Base-by-base conservation (phyloP, 1,140 invertebrate genomes). In the Bombus picipes region DNA sequence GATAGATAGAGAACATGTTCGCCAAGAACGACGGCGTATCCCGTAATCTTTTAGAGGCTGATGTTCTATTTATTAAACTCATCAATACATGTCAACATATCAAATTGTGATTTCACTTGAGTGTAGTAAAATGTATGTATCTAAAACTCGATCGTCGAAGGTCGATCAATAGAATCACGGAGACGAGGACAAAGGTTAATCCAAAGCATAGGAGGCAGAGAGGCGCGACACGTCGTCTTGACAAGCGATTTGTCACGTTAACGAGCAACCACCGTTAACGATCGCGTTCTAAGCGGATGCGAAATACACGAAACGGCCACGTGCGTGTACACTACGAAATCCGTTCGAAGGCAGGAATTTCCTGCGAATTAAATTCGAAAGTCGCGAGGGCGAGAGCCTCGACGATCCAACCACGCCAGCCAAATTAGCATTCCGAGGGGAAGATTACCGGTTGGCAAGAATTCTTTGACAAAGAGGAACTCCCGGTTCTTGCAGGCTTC, bases 161-260 rank as follows among this genome's bases (percentile, higher is more conserved):
- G 5, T 65, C 62, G 62, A 65, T 65, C 62, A 2, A 32, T 32
- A 25, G 15, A n/a, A 15, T 18, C 25, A 25, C 81, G 34, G 73
- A 73, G 62, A 77, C 34, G 28, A 2, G 41, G 12, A 75, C 25
- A 34, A 57, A 43, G 47, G 13, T 43, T 73, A 15, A 65, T 37
- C 57, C 37, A 65, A 32, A 47, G 10, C n/a, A 32, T 22, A 39
- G 4, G 39, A 22, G 25, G 39, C 37, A 65, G 37, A 13, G 13
- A 15, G 10, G 37, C 57, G 57, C 1, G 75, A 72, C 89, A 88
- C 62, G 82, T 90, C 82, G 78, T 47, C 71, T 76, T 92, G 89
- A 92, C 88, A 92, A 89, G 74, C 83, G 84, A 92, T 90, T 92
- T 90, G 85, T 92, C 90, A 91, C n/a, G 70, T 39, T 92, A 88